These are phyloP conservation scores for Tethya wilhelma DNA, from an alignment of 37 sponge, comb jelly and placozoan species.

Conservation along the genomic window DNA sequence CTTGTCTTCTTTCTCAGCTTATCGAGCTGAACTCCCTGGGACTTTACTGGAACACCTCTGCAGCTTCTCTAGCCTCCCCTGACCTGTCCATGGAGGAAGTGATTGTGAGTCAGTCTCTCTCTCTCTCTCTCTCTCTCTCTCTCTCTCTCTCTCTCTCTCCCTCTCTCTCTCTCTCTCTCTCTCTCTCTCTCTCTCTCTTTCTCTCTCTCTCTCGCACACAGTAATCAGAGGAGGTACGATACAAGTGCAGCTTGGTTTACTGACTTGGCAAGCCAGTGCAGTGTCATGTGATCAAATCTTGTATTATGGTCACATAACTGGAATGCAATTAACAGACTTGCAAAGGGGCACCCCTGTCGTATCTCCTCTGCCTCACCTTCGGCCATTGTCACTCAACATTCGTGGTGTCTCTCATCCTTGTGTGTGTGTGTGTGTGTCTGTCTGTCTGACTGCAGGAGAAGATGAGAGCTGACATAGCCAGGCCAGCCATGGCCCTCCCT, in stretches of 20 bases:
- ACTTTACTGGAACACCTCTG: conserved; percentile 55
- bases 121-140: neutral
- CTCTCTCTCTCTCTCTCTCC: neutral
- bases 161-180: neutral
- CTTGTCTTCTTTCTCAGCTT: conserved; percentile 19
- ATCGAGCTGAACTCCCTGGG: conserved; percentile 76
- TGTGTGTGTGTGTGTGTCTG: too few relatives aligned
- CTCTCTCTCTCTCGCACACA: too few relatives aligned
- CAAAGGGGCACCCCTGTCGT: too few relatives aligned
- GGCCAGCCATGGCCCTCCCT: conserved; percentile 30
- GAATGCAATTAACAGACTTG: too few relatives aligned
- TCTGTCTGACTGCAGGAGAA: conserved; percentile 20
- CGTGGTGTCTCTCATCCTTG: too few relatives aligned
- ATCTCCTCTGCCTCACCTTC: too few relatives aligned
- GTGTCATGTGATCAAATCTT: neutral
- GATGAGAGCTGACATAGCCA: conserved; percentile 58
- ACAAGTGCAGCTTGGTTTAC: too few relatives aligned
- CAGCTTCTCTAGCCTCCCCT: conserved; percentile 3
- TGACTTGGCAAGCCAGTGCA: too few relatives aligned
- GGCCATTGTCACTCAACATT: too few relatives aligned
- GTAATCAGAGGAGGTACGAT: neutral
- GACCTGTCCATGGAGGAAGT: conserved; percentile 42
- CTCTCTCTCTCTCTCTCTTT: neutral
- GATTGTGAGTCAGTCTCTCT: neutral
- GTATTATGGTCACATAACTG: neutral